These are phyloP conservation scores for Drosophila colorata DNA, from an alignment of 2,888 invertebrate genomes.

Conservation along the genomic window DNA sequence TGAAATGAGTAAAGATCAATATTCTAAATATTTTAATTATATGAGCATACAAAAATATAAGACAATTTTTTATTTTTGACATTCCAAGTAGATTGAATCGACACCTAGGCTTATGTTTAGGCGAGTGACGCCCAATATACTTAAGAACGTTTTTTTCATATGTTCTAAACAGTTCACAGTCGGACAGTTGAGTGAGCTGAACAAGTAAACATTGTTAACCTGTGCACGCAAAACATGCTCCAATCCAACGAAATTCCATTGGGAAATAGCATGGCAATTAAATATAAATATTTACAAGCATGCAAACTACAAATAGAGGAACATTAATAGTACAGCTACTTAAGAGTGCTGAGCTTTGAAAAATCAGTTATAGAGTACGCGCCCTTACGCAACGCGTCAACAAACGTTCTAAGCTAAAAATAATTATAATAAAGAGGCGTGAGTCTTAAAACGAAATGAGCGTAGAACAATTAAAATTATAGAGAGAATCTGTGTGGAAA, in stretches of 20 bases:
- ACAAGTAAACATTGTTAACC: constrained; percentile 1
- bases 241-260: constrained; percentile 7
- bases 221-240: constrained; percentile 6
- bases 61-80: too few species aligned
- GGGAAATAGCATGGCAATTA: constrained; percentile 8
- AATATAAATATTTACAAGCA: constrained; percentile 12
- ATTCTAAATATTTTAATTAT: constrained; percentile 2
- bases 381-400: constrained; percentile 2
- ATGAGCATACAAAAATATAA: neutral
- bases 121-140: neutral
- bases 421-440: constrained; percentile 1
- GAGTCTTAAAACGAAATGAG: constrained; percentile 3
- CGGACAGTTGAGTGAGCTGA: neutral
- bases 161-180: neutral
- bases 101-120: neutral
- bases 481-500: constrained; percentile 20
- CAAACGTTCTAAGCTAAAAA: neutral
- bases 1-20: neutral
- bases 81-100: too few species aligned
- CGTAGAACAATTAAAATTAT: constrained; percentile 1
- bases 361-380: constrained; percentile 1
- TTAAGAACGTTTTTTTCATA: neutral
- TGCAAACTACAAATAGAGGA: neutral
- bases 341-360: constrained; percentile 6
- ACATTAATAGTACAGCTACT: constrained; percentile 1